Conservation (phyloP, 2,888 invertebrate species). For the Caenorhabditis panamensis region DNA sequence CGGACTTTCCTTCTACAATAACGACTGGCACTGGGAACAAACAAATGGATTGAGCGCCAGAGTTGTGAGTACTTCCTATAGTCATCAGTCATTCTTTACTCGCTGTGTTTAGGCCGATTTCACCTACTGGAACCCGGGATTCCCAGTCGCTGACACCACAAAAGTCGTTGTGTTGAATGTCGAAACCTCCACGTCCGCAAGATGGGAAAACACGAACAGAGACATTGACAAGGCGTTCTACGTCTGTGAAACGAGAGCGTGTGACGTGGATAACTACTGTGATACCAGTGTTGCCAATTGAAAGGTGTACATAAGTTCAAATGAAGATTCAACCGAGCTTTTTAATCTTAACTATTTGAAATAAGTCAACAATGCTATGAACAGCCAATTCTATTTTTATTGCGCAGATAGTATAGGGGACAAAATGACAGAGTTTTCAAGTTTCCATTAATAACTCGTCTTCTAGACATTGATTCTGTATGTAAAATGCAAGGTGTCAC, state of each 20-base stretch:
- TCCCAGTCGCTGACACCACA: not conserved
- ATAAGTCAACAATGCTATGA: too few relatives aligned
- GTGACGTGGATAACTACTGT: slow-evolving; percentile 35
- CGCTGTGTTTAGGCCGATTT: not conserved
- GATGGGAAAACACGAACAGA: slow-evolving; percentile 21
- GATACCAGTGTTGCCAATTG: not conserved
- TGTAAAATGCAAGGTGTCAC: not conserved
- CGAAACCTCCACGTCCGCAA: not conserved
- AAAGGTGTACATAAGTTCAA: too few relatives aligned
- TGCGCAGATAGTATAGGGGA: too few relatives aligned
- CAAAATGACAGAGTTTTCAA: too few relatives aligned
- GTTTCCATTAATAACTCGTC: too few relatives aligned
- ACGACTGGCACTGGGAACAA: slow-evolving; percentile 13
- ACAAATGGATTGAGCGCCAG: not conserved
- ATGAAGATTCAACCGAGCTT: too few relatives aligned
- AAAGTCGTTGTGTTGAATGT: slow-evolving; percentile 1
- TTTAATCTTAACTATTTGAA: too few relatives aligned
- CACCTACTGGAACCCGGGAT: slow-evolving; percentile 24
- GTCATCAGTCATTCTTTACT: too few relatives aligned
- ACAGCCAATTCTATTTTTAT: too few relatives aligned
- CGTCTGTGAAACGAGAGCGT: slow-evolving; percentile 15
- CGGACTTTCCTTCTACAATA: slow-evolving; percentile 21
- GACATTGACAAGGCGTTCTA: slow-evolving; percentile 4
- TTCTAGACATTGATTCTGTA: too few relatives aligned
- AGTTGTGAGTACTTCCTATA: too few relatives aligned